These are phyloP conservation scores for Meiosimyza decipiens DNA, from an alignment of 2,888 invertebrate genomes.

Conservation along the genomic window DNA sequence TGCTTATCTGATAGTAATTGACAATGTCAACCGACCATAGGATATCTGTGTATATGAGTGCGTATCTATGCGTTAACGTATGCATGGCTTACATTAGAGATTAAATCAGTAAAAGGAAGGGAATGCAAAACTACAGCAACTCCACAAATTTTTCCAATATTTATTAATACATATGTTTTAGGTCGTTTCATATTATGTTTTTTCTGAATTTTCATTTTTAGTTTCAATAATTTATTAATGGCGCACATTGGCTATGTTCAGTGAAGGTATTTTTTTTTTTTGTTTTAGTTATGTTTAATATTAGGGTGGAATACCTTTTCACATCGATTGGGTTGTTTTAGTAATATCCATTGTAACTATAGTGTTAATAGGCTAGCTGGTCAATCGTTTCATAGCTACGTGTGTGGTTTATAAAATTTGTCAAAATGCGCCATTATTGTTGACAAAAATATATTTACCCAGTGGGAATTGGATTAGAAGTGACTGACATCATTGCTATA, in stretches of 20 bases:
- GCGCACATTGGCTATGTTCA: conserved; percentile 19
- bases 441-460: conserved; percentile 1
- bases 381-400: background rate
- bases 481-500: background rate
- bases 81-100: background rate
- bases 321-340: background rate
- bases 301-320: conserved; percentile 13
- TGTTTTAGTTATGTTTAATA: background rate
- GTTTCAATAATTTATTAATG: conserved; percentile 38
- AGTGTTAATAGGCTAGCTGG: background rate
- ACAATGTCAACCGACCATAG: background rate
- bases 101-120: conserved; percentile 13
- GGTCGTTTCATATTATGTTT: conserved; percentile 11
- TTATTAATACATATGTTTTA: conserved; percentile 20
- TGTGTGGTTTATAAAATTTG: conserved; percentile 5
- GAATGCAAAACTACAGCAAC: conserved; percentile 9
- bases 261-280: background rate
- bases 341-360: background rate
- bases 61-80: background rate
- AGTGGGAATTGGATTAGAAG: background rate
- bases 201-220: conserved; percentile 10
- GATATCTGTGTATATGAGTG: conserved; percentile 4
- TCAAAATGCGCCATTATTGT: conserved; percentile 9
- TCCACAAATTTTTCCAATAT: background rate
- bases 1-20: conserved; percentile 28